phyloP scores from a whole-genome alignment of 1,140 invertebrate species.

The Brachionus rotundiformis region DNA sequence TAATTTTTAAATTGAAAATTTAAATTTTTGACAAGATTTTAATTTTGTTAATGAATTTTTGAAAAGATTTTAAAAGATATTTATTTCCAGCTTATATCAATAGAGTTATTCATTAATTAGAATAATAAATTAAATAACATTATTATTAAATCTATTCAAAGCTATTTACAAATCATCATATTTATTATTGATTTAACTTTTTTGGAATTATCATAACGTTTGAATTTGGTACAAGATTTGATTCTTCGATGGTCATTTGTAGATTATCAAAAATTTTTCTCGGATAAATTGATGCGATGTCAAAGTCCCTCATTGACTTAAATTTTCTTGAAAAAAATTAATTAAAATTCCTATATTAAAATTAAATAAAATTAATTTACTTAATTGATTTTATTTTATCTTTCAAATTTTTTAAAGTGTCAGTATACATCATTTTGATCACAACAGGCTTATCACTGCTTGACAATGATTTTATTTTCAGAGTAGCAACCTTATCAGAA shows the following conservation, averaged over 20 bases:
- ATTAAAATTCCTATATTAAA: not conserved
- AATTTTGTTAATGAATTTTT: too few relatives aligned
- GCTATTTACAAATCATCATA: too few relatives aligned
- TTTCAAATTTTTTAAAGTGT: slow-evolving; percentile 31
- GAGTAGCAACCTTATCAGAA: not conserved
- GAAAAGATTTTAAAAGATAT: too few relatives aligned
- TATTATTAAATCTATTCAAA: too few relatives aligned
- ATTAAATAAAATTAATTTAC: not conserved
- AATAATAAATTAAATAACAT: too few relatives aligned
- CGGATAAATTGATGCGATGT: slow-evolving; percentile 22
- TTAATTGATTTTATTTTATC: slow-evolving; percentile 1
- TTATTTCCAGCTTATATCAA: too few relatives aligned
- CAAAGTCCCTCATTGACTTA: not conserved
- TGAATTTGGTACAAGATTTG: slow-evolving; percentile 17
- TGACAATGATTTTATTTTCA: slow-evolving; percentile 2
- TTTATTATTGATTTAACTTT: not conserved
- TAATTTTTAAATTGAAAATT: too few relatives aligned
- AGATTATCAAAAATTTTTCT: slow-evolving; percentile 39
- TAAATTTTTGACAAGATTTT: too few relatives aligned
- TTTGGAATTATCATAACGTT: slow-evolving; percentile 13
- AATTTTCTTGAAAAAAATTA: not conserved
- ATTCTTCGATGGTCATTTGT: slow-evolving; percentile 26
- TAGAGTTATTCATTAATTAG: too few relatives aligned
- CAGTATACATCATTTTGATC: slow-evolving; percentile 8
- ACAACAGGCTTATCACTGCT: not conserved